phyloP scores from a whole-genome alignment of 2,888 invertebrate species.

The Nymphalis polychloros region DNA sequence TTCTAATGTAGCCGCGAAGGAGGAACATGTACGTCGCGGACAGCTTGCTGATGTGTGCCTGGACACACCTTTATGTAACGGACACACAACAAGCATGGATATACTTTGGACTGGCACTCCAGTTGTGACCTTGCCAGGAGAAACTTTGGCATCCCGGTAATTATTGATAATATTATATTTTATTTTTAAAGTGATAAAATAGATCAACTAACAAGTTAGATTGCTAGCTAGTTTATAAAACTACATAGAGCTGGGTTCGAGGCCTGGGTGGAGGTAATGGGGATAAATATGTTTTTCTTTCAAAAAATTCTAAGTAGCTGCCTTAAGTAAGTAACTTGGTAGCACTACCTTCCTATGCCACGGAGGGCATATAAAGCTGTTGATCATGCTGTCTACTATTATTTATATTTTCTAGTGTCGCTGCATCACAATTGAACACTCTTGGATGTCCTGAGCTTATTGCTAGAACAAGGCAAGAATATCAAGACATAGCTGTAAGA shows the following conservation, averaged over 20 bases:
- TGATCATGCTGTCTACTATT: too few species aligned
- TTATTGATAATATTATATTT: background rate
- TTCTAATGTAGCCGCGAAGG: conserved; percentile 99
- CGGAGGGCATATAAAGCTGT: too few species aligned
- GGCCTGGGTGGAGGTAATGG: too few species aligned
- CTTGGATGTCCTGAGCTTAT: conserved; percentile 98
- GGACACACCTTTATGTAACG: conserved; percentile 99
- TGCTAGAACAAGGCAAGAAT: conserved; percentile 94
- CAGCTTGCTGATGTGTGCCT: conserved; percentile 99
- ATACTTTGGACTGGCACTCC: conserved; percentile 99
- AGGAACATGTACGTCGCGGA: conserved; percentile 98
- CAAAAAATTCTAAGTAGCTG: too few species aligned
- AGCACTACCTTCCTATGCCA: too few species aligned
- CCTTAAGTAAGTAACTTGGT: too few species aligned
- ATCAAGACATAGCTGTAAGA: conserved; percentile 96
- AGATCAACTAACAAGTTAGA: background rate
- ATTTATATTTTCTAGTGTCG: conserved; percentile 85
- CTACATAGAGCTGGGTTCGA: too few species aligned
- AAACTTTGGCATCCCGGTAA: conserved; percentile 87
- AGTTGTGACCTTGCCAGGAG: conserved; percentile 96
- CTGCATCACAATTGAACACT: conserved; percentile 97
- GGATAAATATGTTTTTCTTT: too few species aligned
- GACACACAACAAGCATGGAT: conserved; percentile 99
- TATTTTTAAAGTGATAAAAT: background rate
- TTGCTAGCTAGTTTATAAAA: too few species aligned